A percentile compares a stretch with the other conserved stretches of the same genome.
Evolutionary conservation across 1,140 invertebrate species (phyloP).

Genomic region (Lepidurus arcticus): DNA sequence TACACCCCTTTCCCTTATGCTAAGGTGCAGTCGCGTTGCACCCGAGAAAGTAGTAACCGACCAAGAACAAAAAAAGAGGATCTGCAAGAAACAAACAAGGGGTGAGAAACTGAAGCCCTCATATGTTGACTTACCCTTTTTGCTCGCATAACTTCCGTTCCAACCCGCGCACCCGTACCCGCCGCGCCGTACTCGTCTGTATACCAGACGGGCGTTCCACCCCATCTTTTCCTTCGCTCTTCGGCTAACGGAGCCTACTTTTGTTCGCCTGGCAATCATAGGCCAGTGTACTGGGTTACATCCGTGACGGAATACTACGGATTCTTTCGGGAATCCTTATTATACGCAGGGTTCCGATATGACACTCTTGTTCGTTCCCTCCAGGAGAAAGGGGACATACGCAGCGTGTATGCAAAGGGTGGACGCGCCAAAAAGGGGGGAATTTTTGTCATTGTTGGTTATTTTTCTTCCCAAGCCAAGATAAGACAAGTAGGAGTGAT

Average conservation of each 20-base stretch:
- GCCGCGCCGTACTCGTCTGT: background rate
- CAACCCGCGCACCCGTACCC: background rate
- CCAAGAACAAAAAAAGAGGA: background rate
- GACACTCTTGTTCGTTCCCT: background rate
- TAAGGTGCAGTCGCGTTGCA: background rate
- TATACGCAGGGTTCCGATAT: background rate
- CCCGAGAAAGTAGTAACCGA: background rate
- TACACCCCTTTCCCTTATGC: too few relatives aligned
- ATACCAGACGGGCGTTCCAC: background rate
- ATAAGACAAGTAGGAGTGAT: too few relatives aligned
- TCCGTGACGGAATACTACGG: background rate
- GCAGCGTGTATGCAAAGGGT: background rate
- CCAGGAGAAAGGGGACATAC: background rate
- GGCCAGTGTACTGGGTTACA: background rate
- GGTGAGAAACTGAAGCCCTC: background rate
- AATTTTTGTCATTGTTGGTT: too few relatives aligned
- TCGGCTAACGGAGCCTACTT: background rate
- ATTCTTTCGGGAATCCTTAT: constrained; percentile 1
- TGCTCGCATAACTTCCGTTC: background rate
- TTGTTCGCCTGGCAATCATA: background rate
- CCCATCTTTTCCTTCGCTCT: background rate
- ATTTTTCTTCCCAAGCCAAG: too few relatives aligned
- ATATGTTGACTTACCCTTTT: constrained; percentile 2
- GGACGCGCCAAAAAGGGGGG: too few relatives aligned
- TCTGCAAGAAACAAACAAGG: background rate